Conservation (phyloP, 2,113 vertebrate species). For the Salvelinus sp. region DNA sequence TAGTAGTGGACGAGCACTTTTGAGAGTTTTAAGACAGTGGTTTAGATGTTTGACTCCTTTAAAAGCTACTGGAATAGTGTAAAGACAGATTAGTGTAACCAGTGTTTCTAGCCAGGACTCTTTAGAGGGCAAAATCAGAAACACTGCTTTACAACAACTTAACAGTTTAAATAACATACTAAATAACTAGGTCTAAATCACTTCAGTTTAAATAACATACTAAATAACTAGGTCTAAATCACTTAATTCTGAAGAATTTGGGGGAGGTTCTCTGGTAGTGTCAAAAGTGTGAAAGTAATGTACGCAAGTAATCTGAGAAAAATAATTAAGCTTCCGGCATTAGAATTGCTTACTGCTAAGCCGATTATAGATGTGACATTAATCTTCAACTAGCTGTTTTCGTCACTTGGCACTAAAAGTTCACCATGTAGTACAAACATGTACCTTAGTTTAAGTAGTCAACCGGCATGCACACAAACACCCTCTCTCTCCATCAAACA, state of each 20-base stretch:
- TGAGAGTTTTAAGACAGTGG: too few relatives aligned
- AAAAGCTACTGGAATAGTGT: too few relatives aligned
- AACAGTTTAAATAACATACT: not conserved
- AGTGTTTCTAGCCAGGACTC: too few relatives aligned
- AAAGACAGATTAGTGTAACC: too few relatives aligned
- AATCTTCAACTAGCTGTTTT: conserved; percentile 17
- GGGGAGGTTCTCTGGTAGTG: not conserved
- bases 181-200: not conserved
- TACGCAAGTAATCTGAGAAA: not conserved
- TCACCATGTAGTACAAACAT: not conserved
- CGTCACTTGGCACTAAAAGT: not conserved
- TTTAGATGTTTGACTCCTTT: too few relatives aligned
- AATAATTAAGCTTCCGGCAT: not conserved
- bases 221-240: not conserved
- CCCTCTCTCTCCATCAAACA: too few relatives aligned
- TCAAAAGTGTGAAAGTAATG: too few relatives aligned
- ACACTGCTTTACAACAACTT: not conserved
- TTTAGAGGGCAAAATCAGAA: not conserved
- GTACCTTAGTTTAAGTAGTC: not conserved
- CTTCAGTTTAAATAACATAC: not conserved
- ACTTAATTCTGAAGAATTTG: not conserved
- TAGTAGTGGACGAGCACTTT: too few relatives aligned
- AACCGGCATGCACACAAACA: too few relatives aligned
- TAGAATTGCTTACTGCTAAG: conserved; percentile 12
- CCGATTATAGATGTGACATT: conserved; percentile 29